phyloP scores from a whole-genome alignment of 2,113 vertebrate genomes.

The Pachyramphus minor region DNA sequence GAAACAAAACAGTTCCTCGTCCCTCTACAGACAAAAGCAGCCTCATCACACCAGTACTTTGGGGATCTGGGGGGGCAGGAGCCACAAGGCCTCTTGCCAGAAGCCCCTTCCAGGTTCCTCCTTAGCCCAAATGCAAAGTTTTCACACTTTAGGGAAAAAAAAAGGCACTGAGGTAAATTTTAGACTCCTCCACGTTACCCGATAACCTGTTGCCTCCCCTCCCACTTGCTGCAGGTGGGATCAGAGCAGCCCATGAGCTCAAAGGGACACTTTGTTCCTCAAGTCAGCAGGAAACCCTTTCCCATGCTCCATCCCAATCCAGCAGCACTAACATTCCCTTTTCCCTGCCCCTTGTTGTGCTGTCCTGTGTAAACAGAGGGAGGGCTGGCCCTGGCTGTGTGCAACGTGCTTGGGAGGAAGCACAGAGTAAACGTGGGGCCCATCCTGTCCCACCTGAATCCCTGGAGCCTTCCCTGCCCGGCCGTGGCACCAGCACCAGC shows the following conservation, averaged over 20 bases:
- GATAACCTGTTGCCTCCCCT: background rate
- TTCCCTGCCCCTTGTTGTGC: rapidly evolving
- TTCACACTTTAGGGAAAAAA: background rate
- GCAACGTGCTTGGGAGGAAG: rapidly evolving
- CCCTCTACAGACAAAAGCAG: background rate
- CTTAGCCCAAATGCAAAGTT: background rate
- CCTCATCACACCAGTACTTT: background rate
- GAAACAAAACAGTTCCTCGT: background rate
- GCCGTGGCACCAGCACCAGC: rapidly evolving
- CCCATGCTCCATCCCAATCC: rapidly evolving
- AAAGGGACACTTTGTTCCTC: rapidly evolving
- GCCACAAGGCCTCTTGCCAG: background rate
- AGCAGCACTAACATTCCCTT: rapidly evolving
- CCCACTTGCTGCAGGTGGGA: rapidly evolving
- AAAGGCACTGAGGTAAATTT: constrained; percentile 76
- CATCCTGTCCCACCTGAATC: background rate
- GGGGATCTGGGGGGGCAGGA: background rate
- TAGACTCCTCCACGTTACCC: background rate
- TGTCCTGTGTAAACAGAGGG: background rate
- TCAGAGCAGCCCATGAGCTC: background rate
- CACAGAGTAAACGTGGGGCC: background rate
- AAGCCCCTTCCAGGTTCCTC: background rate
- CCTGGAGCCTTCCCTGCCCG: background rate
- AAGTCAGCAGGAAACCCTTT: rapidly evolving
- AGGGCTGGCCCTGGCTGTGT: background rate